A percentile compares a stretch with the other conserved stretches of the same genome.
These are phyloP conservation scores for Ornithoptera alexandrae DNA, from an alignment of 2,888 invertebrate species.

Conservation along the genomic window DNA sequence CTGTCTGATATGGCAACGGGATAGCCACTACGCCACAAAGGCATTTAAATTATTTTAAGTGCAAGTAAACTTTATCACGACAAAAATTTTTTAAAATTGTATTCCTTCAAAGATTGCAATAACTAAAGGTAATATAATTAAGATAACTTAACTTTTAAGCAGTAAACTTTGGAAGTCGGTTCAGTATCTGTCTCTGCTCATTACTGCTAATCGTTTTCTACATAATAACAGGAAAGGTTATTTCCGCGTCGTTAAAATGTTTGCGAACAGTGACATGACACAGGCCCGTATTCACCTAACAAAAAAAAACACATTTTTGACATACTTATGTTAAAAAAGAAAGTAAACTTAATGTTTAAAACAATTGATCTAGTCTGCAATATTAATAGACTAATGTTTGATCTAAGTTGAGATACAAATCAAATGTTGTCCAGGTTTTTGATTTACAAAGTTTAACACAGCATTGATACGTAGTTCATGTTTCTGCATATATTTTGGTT, in stretches of 20 bases:
- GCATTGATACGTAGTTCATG: too few relatives aligned
- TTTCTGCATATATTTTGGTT: too few relatives aligned
- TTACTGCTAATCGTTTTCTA: conserved; percentile 48
- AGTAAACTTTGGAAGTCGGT: neutral
- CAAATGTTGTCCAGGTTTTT: too few relatives aligned
- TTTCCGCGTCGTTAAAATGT: conserved; percentile 56
- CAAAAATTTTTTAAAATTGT: neutral
- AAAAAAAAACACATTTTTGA: neutral
- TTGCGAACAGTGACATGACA: conserved; percentile 34
- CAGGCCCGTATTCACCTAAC: conserved; percentile 2
- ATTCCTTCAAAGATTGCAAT: neutral
- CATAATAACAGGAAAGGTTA: conserved; percentile 56
- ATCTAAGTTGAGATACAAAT: too few relatives aligned
- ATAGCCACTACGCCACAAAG: too few relatives aligned
- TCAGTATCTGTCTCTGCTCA: conserved; percentile 36
- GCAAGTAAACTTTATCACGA: neutral
- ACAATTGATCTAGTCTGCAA: too few relatives aligned
- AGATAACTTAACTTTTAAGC: neutral
- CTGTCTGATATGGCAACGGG: too few relatives aligned
- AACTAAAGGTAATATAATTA: neutral
- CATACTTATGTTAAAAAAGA: neutral
- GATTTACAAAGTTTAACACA: too few relatives aligned
- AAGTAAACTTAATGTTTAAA: too few relatives aligned
- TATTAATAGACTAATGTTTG: too few relatives aligned
- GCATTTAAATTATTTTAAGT: neutral